phyloP scores from a whole-genome alignment of 2,113 vertebrate genomes.

The Calypte anna region DNA sequence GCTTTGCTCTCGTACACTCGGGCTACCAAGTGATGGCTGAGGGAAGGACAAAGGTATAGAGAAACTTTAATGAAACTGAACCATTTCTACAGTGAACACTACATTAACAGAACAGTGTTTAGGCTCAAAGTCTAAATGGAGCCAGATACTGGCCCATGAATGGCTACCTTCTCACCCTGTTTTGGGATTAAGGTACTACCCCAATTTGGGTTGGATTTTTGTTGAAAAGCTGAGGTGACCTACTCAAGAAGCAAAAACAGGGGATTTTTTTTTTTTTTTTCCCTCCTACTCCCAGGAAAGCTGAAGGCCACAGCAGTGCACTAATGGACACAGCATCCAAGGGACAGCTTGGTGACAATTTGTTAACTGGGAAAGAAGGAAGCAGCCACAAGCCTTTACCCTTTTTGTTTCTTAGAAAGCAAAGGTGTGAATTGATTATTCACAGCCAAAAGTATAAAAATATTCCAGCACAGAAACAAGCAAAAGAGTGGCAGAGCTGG shows the following conservation, averaged over 20 bases:
- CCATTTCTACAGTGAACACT: fast-evolving
- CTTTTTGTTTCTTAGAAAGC: background rate
- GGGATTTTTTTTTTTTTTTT: background rate
- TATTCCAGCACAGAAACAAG: background rate
- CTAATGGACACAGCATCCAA: background rate
- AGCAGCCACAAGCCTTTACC: background rate
- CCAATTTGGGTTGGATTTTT: background rate
- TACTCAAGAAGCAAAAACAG: background rate
- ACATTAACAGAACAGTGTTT: fast-evolving
- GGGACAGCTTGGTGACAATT: background rate
- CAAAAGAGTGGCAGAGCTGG: background rate
- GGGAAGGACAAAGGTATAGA: background rate
- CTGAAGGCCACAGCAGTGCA: background rate
- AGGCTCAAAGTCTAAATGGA: background rate
- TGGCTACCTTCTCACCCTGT: background rate
- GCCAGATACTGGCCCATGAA: background rate
- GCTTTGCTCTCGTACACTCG: conserved; percentile 97
- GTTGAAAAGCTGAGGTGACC: background rate
- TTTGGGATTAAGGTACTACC: background rate
- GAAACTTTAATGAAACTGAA: background rate
- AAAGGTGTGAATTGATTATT: background rate
- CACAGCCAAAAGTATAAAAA: background rate
- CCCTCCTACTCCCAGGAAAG: background rate
- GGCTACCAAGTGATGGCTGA: conserved; percentile 95
- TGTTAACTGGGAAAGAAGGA: background rate